Conservation (phyloP, 2,797 vertebrate species). For the Sternotherus odoratus region DNA sequence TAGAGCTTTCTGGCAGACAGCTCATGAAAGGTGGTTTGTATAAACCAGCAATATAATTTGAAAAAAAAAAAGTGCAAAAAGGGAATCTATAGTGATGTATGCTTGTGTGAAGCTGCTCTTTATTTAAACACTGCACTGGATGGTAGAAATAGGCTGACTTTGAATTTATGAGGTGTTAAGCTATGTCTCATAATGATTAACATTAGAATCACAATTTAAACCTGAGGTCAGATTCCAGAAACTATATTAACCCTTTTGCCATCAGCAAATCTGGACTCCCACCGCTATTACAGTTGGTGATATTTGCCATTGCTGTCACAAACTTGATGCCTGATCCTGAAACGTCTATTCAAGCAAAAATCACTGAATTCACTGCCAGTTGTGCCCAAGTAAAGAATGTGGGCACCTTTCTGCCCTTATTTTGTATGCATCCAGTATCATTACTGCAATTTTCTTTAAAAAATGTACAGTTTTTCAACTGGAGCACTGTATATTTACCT, state of each 20-base stretch:
- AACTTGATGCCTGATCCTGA: neutral
- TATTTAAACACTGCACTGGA: constrained; percentile 59
- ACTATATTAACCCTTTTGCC: constrained; percentile 42
- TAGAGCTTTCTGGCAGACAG: constrained; percentile 74
- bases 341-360: constrained; percentile 38
- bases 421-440: rapidly evolving
- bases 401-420: neutral
- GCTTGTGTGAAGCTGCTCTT: constrained; percentile 74
- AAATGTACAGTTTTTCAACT: neutral
- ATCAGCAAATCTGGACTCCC: constrained; percentile 55
- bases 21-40: constrained; percentile 73
- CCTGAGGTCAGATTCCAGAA: constrained; percentile 74
- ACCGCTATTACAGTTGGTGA: neutral
- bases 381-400: neutral
- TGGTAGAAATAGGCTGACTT: constrained; percentile 46
- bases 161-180: constrained; percentile 77
- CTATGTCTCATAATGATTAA: constrained; percentile 74
- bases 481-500: neutral
- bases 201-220: constrained; percentile 77
- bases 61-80: constrained; percentile 56
- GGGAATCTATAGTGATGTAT: constrained; percentile 69
- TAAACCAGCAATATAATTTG: constrained; percentile 70
- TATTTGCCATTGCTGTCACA: neutral
- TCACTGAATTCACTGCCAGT: neutral
- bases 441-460: neutral